Evolutionary conservation across 2,888 invertebrate species (phyloP).

Genomic region (Rhyacophila evoluta): DNA sequence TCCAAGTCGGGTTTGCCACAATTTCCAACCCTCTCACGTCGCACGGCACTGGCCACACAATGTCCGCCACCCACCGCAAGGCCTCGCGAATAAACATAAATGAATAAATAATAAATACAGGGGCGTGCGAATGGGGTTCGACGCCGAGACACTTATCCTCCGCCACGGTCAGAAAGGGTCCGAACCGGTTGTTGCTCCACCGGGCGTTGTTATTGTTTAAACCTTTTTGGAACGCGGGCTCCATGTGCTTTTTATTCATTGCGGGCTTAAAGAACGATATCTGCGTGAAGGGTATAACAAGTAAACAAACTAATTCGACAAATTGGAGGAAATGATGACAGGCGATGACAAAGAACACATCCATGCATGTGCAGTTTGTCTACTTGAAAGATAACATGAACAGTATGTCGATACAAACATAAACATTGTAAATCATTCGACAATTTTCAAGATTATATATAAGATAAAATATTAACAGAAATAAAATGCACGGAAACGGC

Average conservation of each 20-base stretch:
- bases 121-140: conserved; percentile 22
- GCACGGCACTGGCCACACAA: conserved; percentile 14
- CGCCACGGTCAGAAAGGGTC: neutral
- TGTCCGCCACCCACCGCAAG: conserved; percentile 22
- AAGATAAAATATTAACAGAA: too few species aligned
- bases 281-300: conserved; percentile 3
- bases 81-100: conserved; percentile 22
- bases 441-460: too few species aligned
- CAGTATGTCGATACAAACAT: too few species aligned
- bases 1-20: neutral
- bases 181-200: conserved; percentile 1
- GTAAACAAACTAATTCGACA: conserved; percentile 12
- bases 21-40: conserved; percentile 18
- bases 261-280: neutral
- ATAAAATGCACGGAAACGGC: too few species aligned
- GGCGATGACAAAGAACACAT: neutral
- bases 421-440: too few species aligned
- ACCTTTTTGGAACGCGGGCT: neutral
- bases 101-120: conserved; percentile 24
- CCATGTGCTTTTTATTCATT: conserved; percentile 8
- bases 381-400: neutral
- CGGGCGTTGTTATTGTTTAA: conserved; percentile 14
- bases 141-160: conserved; percentile 9
- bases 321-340: neutral
- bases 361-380: neutral